Percentiles rank a stretch among this genome's conserved stretches.
Conservation (phyloP, 2,797 vertebrate genomes). For the Pampus argenteus region DNA sequence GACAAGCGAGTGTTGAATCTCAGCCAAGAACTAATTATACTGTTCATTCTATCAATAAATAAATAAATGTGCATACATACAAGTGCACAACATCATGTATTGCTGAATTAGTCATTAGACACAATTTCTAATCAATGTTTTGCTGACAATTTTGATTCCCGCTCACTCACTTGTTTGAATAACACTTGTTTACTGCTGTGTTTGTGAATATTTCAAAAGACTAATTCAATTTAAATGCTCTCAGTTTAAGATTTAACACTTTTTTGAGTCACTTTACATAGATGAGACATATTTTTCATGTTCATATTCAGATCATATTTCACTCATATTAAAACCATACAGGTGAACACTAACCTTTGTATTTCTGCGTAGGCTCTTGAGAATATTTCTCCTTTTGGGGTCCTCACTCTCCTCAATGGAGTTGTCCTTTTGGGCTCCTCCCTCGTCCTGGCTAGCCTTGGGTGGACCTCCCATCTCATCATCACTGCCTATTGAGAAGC, state of each 20-base stretch:
- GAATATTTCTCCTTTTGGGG: conserved; percentile 91
- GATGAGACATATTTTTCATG: not conserved
- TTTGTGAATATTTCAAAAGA: not conserved
- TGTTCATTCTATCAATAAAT: conserved; percentile 16
- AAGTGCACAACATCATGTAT: not conserved
- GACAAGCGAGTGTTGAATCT: conserved; percentile 34
- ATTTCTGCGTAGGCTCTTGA: conserved; percentile 92
- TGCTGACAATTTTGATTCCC: not conserved
- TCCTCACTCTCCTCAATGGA: conserved; percentile 91
- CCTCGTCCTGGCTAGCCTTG: conserved; percentile 89
- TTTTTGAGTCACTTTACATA: conserved; percentile 2
- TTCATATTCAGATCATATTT: not conserved
- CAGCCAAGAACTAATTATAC: conserved; percentile 34
- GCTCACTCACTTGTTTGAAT: too few relatives aligned
- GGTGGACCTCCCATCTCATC: conserved; percentile 92
- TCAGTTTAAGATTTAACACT: not conserved
- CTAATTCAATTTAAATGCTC: not conserved
- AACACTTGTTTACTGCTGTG: conserved; percentile 6
- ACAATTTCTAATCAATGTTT: not conserved
- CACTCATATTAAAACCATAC: conserved; percentile 13
- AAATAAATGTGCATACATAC: conserved; percentile 13
- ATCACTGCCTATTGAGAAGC: conserved; percentile 94
- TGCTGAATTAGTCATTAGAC: conserved; percentile 1
- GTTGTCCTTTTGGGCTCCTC: conserved; percentile 89
- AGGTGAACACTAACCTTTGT: conserved; percentile 86